Conservation (phyloP, 2,113 vertebrate species). For the Lates calcarifer region DNA sequence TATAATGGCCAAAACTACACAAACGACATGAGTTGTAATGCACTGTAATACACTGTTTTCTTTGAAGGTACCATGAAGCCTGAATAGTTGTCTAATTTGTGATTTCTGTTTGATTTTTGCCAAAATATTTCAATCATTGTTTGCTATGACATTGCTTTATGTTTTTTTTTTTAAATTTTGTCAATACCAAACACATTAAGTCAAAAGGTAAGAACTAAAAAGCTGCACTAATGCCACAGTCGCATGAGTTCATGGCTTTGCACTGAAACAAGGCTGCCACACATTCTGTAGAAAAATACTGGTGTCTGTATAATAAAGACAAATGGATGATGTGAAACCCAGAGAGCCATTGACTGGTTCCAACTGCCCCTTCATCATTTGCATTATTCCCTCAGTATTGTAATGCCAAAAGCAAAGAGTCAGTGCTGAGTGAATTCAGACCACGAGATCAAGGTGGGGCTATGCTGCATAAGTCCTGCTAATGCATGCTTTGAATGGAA, state of each 20-base stretch:
- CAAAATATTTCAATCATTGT: no score
- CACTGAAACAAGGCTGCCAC: not conserved
- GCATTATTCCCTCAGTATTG: not conserved
- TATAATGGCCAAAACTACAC: no score
- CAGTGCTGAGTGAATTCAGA: constrained; percentile 30
- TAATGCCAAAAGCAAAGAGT: constrained; percentile 22
- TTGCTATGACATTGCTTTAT: no score
- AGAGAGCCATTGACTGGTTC: not conserved
- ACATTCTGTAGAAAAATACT: not conserved
- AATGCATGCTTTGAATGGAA: constrained; percentile 37
- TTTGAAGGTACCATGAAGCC: no score
- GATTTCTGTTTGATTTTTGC: no score
- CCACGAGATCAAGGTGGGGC: constrained; percentile 33
- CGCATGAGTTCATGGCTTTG: not conserved
- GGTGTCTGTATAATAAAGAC: not conserved
- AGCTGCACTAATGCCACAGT: not conserved
- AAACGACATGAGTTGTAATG: no score
- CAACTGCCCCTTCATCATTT: not conserved
- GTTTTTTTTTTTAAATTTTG: no score
- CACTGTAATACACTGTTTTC: no score
- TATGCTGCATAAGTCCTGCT: not conserved
- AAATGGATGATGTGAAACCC: not conserved
- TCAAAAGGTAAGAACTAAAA: not conserved
- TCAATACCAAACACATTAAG: no score
- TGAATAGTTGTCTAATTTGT: no score